Evolutionary conservation across 2,797 vertebrate genomes (phyloP).

Genomic region (Tinamus major): DNA sequence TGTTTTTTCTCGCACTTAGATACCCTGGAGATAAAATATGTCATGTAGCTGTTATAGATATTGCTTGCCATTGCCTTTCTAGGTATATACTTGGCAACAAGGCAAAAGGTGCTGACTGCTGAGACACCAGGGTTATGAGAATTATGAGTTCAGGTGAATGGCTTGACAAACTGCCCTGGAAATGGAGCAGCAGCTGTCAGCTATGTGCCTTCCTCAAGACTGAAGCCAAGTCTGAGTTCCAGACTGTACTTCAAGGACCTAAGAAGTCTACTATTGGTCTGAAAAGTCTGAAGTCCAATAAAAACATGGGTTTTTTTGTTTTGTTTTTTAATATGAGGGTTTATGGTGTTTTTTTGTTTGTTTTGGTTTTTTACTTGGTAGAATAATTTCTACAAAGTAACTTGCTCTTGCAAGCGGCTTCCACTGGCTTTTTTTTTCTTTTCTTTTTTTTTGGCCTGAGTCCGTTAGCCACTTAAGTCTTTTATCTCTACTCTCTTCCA

Average conservation of each 20-base stretch:
- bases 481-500: conserved; percentile 26
- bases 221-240: background rate
- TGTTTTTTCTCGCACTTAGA: background rate
- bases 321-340: too few species aligned
- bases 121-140: background rate
- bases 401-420: background rate
- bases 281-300: background rate
- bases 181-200: fast-evolving
- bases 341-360: background rate
- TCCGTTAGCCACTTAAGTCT: conserved; percentile 25
- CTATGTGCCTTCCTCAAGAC: background rate
- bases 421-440: background rate
- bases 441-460: background rate
- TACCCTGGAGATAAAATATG: background rate
- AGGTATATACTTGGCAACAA: fast-evolving
- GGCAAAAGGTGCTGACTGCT: background rate
- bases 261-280: background rate
- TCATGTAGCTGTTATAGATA: fast-evolving
- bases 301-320: background rate
- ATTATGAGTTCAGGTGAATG: background rate
- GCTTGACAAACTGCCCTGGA: fast-evolving
- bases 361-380: background rate
- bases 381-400: background rate
- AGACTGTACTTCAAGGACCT: background rate
- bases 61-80: background rate